Percentiles rank a stretch among this genome's conserved stretches.
These are phyloP conservation scores for Xerus inauris DNA, from an alignment of 2,113 vertebrate genomes.

Conservation along the genomic window DNA sequence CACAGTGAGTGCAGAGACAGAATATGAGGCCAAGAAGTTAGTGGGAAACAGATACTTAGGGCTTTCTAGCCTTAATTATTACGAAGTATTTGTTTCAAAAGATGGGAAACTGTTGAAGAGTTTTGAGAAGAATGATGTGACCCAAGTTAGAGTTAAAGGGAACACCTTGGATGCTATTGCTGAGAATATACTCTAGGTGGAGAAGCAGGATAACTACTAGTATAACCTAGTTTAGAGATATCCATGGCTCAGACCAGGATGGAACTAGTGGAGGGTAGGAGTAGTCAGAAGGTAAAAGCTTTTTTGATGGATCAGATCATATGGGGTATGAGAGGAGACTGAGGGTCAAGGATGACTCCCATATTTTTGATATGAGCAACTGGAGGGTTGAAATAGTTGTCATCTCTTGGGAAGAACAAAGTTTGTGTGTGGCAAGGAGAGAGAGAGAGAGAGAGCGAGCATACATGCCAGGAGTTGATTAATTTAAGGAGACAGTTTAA, in stretches of 20 bases:
- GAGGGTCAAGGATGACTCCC: background rate
- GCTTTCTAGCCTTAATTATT: background rate
- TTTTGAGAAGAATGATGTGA: slow-evolving; percentile 1
- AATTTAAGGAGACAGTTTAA: background rate
- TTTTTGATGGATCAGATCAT: background rate
- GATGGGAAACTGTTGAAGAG: background rate
- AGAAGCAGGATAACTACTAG: background rate
- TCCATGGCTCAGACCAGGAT: background rate
- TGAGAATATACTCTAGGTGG: background rate
- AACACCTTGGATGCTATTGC: background rate
- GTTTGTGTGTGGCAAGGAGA: background rate
- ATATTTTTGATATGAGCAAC: background rate
- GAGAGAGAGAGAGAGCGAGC: background rate
- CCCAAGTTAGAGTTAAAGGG: slow-evolving; percentile 8
- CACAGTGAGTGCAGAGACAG: background rate
- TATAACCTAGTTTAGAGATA: background rate
- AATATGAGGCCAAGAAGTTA: background rate
- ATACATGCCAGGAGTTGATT: background rate
- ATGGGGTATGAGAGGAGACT: background rate
- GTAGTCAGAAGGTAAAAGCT: background rate
- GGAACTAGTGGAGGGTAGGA: background rate
- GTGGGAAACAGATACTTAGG: background rate
- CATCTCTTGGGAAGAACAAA: background rate
- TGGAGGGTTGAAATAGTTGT: background rate
- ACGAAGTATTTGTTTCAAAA: slow-evolving; percentile 1